Percentiles rank a stretch among this genome's conserved stretches.
phyloP scores from a whole-genome alignment of 2,113 vertebrate species.

The Lota lota region DNA sequence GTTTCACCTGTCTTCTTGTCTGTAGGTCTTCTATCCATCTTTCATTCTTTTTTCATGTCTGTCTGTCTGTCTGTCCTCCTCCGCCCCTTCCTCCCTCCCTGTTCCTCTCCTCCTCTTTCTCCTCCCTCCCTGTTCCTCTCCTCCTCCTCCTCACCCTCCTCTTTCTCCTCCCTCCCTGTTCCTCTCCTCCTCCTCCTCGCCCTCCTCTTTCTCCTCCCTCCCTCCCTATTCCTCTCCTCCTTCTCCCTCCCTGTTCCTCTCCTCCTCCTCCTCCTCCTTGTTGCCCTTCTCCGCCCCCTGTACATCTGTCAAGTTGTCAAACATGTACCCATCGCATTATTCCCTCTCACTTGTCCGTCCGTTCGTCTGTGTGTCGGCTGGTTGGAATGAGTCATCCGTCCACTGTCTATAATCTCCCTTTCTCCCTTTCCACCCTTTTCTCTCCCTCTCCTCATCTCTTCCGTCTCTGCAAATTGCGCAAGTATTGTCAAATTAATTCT shows the following conservation, averaged over 20 bases:
- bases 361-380: no score
- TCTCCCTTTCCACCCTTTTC: conserved; percentile 10
- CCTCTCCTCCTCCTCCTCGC: no score
- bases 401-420: background rate
- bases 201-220: no score
- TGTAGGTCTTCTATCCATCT: conserved; percentile 32
- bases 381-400: no score
- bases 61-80: conserved; percentile 5
- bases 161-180: background rate
- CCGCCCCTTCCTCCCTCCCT: background rate
- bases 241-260: background rate
- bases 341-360: conserved; percentile 3
- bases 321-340: conserved; percentile 3
- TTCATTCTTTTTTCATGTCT: conserved; percentile 45
- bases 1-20: conserved; percentile 2
- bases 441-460: no score
- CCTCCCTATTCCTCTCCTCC: background rate
- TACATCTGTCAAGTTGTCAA: no score
- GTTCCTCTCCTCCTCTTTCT: conserved; percentile 3
- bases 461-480: no score
- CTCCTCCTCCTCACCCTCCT: background rate
- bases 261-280: no score
- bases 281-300: no score
- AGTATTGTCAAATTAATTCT: conserved; percentile 20
- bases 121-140: conserved; percentile 2